Conservation (phyloP, 2,888 invertebrate species). For the Perdita meconis region DNA sequence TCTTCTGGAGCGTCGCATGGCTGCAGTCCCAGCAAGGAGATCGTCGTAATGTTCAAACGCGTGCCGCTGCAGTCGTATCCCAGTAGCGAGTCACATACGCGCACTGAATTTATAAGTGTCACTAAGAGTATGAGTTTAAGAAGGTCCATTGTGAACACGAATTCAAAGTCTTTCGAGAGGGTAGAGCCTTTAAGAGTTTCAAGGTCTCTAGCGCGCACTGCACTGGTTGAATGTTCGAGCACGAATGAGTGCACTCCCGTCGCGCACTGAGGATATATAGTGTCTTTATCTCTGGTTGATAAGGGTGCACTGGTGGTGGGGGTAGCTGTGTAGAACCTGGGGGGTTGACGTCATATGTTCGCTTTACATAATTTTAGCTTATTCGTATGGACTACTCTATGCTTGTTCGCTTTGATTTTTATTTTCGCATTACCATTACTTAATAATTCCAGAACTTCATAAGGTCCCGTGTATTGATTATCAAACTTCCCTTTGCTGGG, state of each 20-base stretch:
- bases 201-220: no score
- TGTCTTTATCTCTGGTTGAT: no score
- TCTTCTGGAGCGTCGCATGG: neutral
- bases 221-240: no score
- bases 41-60: neutral
- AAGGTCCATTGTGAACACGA: no score
- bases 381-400: neutral
- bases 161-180: no score
- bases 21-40: no score
- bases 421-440: neutral
- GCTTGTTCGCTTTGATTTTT: neutral
- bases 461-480: conserved; percentile 14
- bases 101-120: neutral
- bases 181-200: no score
- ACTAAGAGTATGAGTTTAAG: neutral
- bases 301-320: no score
- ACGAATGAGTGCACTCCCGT: no score
- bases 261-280: no score
- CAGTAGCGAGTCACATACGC: neutral
- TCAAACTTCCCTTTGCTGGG: conserved; percentile 6
- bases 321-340: no score
- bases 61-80: neutral
- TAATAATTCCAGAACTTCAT: neutral
- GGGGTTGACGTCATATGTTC: no score
- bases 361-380: neutral